Conservation (phyloP, 2,888 invertebrate genomes). For the Atherix ibis region DNA sequence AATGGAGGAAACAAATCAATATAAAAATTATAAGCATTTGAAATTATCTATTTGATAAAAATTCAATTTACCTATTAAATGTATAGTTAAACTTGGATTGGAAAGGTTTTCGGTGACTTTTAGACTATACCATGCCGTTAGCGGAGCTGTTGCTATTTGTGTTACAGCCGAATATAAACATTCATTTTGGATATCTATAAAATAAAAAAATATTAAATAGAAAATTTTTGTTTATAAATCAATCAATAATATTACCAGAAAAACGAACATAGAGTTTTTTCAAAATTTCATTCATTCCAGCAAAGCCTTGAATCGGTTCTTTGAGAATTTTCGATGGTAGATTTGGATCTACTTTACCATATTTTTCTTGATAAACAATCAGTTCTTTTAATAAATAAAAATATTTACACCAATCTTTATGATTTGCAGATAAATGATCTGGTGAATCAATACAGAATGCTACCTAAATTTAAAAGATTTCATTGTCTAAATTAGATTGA, state of each 20-base stretch:
- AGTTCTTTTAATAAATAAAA: slow-evolving; percentile 45
- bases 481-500: slow-evolving; percentile 5
- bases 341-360: slow-evolving; percentile 40
- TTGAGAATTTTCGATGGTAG: slow-evolving; percentile 37
- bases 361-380: slow-evolving; percentile 40
- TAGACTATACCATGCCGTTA: slow-evolving; percentile 43
- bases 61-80: slow-evolving; percentile 25
- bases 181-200: slow-evolving; percentile 30
- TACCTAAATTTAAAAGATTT: slow-evolving; percentile 31
- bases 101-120: slow-evolving; percentile 26
- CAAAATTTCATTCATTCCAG: slow-evolving; percentile 8
- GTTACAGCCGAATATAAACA: slow-evolving; percentile 47
- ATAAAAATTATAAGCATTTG: too few relatives aligned
- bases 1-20: slow-evolving; percentile 21
- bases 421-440: slow-evolving; percentile 36
- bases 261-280: slow-evolving; percentile 7
- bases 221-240: slow-evolving; percentile 3
- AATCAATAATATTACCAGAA: slow-evolving; percentile 4
- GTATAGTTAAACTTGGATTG: slow-evolving; percentile 21
- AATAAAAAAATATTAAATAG: slow-evolving; percentile 1
- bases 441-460: slow-evolving; percentile 38
- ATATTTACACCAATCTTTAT: slow-evolving; percentile 45
- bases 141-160: slow-evolving; percentile 46
- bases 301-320: slow-evolving; percentile 5
- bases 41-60: too few relatives aligned